Evolutionary conservation across 2,888 invertebrate genomes (phyloP).

Genomic region (Altica lythri): DNA sequence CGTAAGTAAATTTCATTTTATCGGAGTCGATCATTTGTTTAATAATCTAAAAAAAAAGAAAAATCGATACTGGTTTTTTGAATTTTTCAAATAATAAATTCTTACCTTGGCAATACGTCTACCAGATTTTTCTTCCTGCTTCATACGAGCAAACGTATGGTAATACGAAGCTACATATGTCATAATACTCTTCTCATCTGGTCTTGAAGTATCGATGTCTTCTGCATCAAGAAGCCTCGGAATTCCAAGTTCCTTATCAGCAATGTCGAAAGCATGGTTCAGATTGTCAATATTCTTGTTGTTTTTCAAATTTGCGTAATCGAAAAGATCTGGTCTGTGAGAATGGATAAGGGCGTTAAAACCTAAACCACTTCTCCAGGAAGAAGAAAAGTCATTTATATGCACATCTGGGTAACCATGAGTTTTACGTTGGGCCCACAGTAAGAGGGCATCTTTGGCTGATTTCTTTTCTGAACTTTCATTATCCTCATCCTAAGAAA

Average conservation of each 20-base stretch:
- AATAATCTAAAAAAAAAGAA: constrained; percentile 72
- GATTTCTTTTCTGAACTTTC: constrained; percentile 98
- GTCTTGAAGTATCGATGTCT: constrained; percentile 90
- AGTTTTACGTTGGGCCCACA: constrained; percentile 99
- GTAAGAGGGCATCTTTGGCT: constrained; percentile 95
- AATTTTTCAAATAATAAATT: constrained; percentile 29
- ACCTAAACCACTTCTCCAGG: constrained; percentile 95
- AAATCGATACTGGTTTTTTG: background rate
- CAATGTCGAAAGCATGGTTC: constrained; percentile 96
- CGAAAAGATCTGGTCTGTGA: constrained; percentile 94
- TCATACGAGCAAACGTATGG: constrained; percentile 99
- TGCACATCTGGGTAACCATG: constrained; percentile 90
- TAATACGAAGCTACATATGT: constrained; percentile 99
- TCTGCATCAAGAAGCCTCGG: constrained; percentile 93
- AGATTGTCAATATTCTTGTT: constrained; percentile 91
- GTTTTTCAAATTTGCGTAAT: constrained; percentile 79
- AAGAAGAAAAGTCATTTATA: constrained; percentile 88
- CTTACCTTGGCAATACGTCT: constrained; percentile 94
- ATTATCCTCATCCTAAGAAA: constrained; percentile 86
- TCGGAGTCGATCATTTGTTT: constrained; percentile 96
- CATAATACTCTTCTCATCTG: constrained; percentile 98
- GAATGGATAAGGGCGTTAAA: constrained; percentile 99
- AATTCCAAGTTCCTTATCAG: constrained; percentile 91
- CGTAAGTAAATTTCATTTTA: constrained; percentile 87
- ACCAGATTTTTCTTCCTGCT: constrained; percentile 97